phyloP scores from a whole-genome alignment of 1,140 invertebrate genomes.

The Dendroctonus valens region DNA sequence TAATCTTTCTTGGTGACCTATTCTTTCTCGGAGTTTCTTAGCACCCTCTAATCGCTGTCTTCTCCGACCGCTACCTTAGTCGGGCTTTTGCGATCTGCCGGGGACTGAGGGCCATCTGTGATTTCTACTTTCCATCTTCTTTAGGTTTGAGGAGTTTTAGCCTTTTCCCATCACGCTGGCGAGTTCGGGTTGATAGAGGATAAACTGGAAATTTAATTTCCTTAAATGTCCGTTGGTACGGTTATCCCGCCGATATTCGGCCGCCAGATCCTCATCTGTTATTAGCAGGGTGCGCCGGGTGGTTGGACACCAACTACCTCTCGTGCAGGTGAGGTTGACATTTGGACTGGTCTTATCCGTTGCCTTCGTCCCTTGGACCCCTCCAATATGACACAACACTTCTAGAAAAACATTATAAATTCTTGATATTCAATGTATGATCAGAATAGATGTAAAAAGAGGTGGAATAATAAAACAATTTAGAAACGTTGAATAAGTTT shows the following conservation, averaged over 20 bases:
- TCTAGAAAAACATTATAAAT: no score
- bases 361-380: no score
- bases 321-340: no score
- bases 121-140: constrained; percentile 1
- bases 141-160: constrained; percentile 7
- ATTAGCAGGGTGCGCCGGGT: no score
- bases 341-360: no score
- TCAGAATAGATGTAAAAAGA: no score
- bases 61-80: constrained; percentile 1
- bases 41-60: constrained; percentile 3
- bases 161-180: constrained; percentile 8
- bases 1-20: constrained; percentile 1
- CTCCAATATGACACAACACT: no score
- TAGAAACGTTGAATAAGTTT: no score
- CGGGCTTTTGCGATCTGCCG: constrained; percentile 2
- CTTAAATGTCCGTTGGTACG: neutral
- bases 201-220: neutral
- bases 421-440: no score
- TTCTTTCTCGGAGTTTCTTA: neutral
- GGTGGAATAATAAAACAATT: no score
- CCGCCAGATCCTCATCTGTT: no score
- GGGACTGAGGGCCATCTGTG: constrained; percentile 8
- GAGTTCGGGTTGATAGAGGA: neutral
- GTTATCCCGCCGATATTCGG: neutral
- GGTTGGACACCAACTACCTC: no score